Base-by-base conservation (phyloP, 2,113 vertebrate genomes). In the Crotophaga sulcirostris region DNA sequence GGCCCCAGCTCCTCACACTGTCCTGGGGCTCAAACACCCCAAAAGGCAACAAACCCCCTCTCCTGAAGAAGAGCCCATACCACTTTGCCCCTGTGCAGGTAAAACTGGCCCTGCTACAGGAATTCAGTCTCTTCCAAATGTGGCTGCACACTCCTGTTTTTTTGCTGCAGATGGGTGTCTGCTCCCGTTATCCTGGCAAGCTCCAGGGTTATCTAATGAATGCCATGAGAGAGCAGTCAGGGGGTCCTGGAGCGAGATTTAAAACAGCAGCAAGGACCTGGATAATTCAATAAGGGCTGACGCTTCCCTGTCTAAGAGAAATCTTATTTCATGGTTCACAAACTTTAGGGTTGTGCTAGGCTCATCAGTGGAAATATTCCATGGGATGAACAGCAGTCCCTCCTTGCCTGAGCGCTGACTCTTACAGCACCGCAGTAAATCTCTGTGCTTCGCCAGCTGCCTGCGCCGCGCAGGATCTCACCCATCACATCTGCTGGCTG, bases 301-400 rank as follows among this genome's bases (percentile, higher is more conserved):
- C 8, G 19, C 56, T 78, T 97, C 91, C 87, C 84, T 93, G 76
- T 96, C 95, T 73, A 96, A 93, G 96, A 96, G 90, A 98, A 98
- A 97, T 95, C 93, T 95, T 94, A 97, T 97, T 98, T 98, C 95
- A 96, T 34, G 82, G 90, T 89, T 94, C 87, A 96, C 72, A 95
- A 95, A 95, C 84, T 97, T 84, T 38, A 91, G 78, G 63, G 63
- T 54, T 95, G 58, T 6, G 13, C 55, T 58, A 55, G 77, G 90
- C 73, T 81, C 8, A 1, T 25, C 3, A 1, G 90, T 76, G 85
- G 93, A 93, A 90, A 87, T 60, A 63, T 68, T 96, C 67, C 78
- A 80, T 0, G 8, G 87, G 78, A 79, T 55, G 76, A 42, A 74
- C 13, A 94, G 66, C 36, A 26, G 54, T 66, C 44, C 28, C 40